Conservation (phyloP, 2,888 invertebrate species). For the Watsonalla binaria region DNA sequence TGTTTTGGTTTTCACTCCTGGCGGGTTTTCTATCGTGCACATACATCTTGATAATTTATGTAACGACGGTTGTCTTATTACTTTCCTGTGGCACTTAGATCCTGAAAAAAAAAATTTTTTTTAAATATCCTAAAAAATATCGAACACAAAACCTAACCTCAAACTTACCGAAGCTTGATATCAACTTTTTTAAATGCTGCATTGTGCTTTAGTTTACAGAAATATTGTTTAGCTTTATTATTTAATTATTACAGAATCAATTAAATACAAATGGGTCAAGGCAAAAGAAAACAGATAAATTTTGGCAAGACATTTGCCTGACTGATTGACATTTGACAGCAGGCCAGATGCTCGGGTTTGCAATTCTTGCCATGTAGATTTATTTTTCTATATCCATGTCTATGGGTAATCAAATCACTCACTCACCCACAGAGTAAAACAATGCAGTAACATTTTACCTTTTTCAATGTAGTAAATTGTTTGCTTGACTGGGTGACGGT, state of each 20-base stretch:
- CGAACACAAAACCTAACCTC: slow-evolving; percentile 5
- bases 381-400: too few species aligned
- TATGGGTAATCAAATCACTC: too few species aligned
- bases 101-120: slow-evolving; percentile 26
- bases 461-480: too few species aligned
- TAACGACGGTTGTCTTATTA: slow-evolving; percentile 17
- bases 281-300: slow-evolving; percentile 1
- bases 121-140: neutral
- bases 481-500: too few species aligned
- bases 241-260: slow-evolving; percentile 3
- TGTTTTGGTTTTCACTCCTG: slow-evolving; percentile 23
- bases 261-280: slow-evolving; percentile 1
- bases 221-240: neutral
- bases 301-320: neutral
- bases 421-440: too few species aligned
- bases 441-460: too few species aligned
- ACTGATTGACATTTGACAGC: neutral
- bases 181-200: slow-evolving; percentile 14
- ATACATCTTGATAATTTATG: slow-evolving; percentile 27
- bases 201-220: slow-evolving; percentile 3
- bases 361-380: too few species aligned
- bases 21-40: slow-evolving; percentile 45
- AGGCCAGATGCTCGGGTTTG: neutral
- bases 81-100: slow-evolving; percentile 21
- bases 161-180: slow-evolving; percentile 20